Evolutionary conservation across 2,797 vertebrate species (phyloP), one percentile per base, ranked within the genome.

Genomic region (Coracias cyanogaster): DNA sequence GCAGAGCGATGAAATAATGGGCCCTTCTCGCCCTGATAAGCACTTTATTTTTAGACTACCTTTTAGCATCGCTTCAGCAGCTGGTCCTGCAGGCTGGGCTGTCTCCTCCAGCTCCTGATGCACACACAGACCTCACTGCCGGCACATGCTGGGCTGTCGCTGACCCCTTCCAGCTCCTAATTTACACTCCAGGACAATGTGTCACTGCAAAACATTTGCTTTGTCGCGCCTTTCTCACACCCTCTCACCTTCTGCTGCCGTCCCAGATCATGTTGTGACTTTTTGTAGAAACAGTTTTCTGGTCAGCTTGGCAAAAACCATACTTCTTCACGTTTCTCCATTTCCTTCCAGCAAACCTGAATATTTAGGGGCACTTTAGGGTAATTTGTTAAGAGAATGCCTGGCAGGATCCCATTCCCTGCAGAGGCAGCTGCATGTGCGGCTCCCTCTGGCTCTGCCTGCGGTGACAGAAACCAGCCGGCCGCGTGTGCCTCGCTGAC

Each of bases 41-140:
- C 7, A 1, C 62, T 72, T 87, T 94, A 85, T 96, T 93, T 96
- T 96, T 93, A 95, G 86, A 28, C n/a, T 67, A 57, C 82, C 74
- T 91, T 85, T 86, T 82, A 80, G 67, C 69, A 85, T 87, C 0
- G 3, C 86, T 60, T 73, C 0, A 0, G 71, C 72, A 90, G 92
- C 91, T 58, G 84, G 74, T 89, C 71, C 90, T 35, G 60, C 67
- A 45, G 85, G 58, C 92, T 85, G 79, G 76, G 57, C 67, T 82
- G 66, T 46, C 0, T 0, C 43, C 81, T 51, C 89, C 2, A 1
- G 65, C 76, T 65, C 52, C 48, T 5, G 0, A 21, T 25, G 26
- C 69, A 51, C 54, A 45, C 1, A 0, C 78, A 82, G 62, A 58
- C 18, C 41, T 74, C 1, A 2, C 83, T 80, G 67, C 9, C 19